Conservation (phyloP, 1,140 invertebrate species). For the Bombus terrestris region DNA sequence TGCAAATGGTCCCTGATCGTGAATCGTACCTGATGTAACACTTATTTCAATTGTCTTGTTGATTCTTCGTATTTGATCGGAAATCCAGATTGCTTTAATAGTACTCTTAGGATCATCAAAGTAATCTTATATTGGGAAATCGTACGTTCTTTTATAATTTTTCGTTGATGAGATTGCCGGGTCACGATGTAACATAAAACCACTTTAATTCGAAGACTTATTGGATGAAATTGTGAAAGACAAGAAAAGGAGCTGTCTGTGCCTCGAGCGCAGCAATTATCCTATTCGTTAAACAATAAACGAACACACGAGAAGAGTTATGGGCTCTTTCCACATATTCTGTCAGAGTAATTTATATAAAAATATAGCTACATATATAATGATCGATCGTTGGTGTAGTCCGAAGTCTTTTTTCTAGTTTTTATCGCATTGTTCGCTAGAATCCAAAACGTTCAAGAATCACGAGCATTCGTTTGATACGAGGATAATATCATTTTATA, state of each 20-base stretch:
- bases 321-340: background rate
- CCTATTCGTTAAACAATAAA: constrained; percentile 56
- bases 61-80: constrained; percentile 24
- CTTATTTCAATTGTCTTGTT: constrained; percentile 50
- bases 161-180: background rate
- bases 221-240: constrained; percentile 17
- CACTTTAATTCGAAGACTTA: constrained; percentile 21
- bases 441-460: constrained; percentile 11
- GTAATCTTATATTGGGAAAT: constrained; percentile 28
- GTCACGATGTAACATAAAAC: constrained; percentile 15
- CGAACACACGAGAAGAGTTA: background rate
- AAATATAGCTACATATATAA: constrained; percentile 41
- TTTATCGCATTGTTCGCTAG: constrained; percentile 49
- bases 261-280: constrained; percentile 65
- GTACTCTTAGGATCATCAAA: constrained; percentile 31
- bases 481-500: background rate
- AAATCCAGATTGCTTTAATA: constrained; percentile 30
- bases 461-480: background rate
- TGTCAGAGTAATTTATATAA: constrained; percentile 54
- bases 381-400: constrained; percentile 56
- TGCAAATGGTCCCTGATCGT: constrained; percentile 44
- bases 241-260: constrained; percentile 58
- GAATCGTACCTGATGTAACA: constrained; percentile 60
- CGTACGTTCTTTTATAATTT: background rate
- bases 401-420: constrained; percentile 47